Percentiles rank a stretch among this genome's conserved stretches.
phyloP scores from a whole-genome alignment of 1,140 invertebrate species.

The Batillaria attramentaria region DNA sequence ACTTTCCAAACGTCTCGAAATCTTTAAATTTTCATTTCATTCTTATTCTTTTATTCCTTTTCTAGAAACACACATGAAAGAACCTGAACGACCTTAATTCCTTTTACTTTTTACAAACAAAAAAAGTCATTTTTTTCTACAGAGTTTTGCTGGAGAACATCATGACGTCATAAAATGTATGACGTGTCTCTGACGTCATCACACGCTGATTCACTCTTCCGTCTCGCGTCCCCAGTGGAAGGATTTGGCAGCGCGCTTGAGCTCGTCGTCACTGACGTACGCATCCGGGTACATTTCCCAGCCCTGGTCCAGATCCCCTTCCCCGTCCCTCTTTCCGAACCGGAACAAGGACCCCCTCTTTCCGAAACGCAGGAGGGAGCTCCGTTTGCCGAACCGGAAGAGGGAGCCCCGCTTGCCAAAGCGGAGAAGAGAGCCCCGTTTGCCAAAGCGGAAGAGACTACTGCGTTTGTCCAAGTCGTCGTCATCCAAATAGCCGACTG shows the following conservation, averaged over 20 bases:
- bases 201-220: not conserved
- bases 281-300: constrained; percentile 7
- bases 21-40: too few relatives aligned
- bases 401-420: constrained; percentile 39
- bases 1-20: too few relatives aligned
- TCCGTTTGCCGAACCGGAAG: constrained; percentile 44
- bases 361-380: constrained; percentile 39
- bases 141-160: too few relatives aligned
- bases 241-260: constrained; percentile 20
- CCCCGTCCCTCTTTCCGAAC: constrained; percentile 30
- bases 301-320: not conserved
- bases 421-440: constrained; percentile 35
- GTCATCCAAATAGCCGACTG: not conserved
- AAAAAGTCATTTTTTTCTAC: too few relatives aligned
- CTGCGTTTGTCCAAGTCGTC: constrained; percentile 28
- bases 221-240: constrained; percentile 32
- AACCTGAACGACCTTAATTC: too few relatives aligned
- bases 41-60: too few relatives aligned
- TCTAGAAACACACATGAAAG: too few relatives aligned
- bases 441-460: constrained; percentile 46
- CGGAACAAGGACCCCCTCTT: constrained; percentile 39
- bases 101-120: too few relatives aligned
- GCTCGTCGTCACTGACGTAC: constrained; percentile 1
- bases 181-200: not conserved
- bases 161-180: too few relatives aligned